A percentile compares a stretch with the other conserved stretches of the same genome.
Evolutionary conservation across 2,797 vertebrate species (phyloP).

Genomic region (Acrossocheilus wenchowensis): DNA sequence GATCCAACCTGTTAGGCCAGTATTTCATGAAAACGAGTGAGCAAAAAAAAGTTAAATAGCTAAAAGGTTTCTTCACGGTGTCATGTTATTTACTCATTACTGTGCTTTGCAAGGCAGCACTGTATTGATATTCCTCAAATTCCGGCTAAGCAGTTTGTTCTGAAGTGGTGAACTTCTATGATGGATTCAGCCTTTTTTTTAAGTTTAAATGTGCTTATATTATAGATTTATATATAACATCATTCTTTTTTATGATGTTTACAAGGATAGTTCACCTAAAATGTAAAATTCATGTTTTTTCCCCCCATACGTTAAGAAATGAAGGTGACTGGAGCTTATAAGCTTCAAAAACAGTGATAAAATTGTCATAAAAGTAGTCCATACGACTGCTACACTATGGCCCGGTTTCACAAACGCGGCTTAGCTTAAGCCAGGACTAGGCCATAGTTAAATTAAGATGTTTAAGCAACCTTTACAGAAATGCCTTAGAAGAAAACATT

Average conservation of each 20-base stretch:
- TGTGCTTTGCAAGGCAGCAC: background rate
- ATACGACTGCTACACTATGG: background rate
- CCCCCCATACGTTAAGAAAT: no score
- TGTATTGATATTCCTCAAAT: background rate
- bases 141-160: background rate
- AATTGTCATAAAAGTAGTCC: background rate
- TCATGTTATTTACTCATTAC: slow-evolving; percentile 10
- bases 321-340: background rate
- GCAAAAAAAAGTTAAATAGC: background rate
- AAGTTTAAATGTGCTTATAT: background rate
- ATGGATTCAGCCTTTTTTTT: background rate
- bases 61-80: slow-evolving; percentile 2
- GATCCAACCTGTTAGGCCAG: slow-evolving; percentile 15
- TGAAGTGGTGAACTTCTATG: background rate
- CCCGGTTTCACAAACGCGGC: no score
- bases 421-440: no score
- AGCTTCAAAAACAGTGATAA: background rate
- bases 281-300: background rate
- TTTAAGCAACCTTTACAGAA: no score
- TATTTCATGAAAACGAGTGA: background rate
- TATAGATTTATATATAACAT: background rate
- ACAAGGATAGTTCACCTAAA: background rate
- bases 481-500: no score
- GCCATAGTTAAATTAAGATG: no score
- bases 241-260: background rate